Evolutionary conservation across 2,797 vertebrate species (phyloP), one percentile per base, ranked within the genome.

Genomic region (Atherinosoma microstoma): DNA sequence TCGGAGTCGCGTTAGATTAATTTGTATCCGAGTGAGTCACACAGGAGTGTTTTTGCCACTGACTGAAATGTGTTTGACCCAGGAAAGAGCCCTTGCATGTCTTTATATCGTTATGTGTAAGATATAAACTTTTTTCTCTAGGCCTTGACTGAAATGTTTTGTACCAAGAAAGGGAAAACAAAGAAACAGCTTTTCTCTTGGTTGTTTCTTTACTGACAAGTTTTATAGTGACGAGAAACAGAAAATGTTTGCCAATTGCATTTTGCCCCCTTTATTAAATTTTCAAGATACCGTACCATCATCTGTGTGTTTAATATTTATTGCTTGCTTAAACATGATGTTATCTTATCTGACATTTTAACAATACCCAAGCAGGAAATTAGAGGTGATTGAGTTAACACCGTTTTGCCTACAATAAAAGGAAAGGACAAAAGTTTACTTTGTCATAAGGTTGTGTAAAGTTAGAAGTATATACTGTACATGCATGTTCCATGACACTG

Each of bases 211-310:
- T 51, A 70, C 53, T 35, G 38, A 85, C 63, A 24, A 16, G 59
- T 92, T 89, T 86, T 89, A 67, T 87, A 88, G 78, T 79, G 58
- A 71, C 40, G 61, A 82, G 62, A 64, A 74, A 63, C 49, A 45
- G 47, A 67, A 71, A 63, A 78, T 65, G 60, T 75, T 90, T 87
- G 80, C 75, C 58, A 80, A 79, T 61, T 69, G 69, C 70, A 76
- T 89, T 74, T 84, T 83, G 80, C 36, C 76, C 64, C 76, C 73
- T 75, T 84, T 61, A 86, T 87, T 88, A 92, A 83, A 91, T 79
- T 84, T 84, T 76, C 63, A 79, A 84, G 35, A 86, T 79, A 82
- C 78, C 58, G n/a, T 54, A 68, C 8, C 16, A 2, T 34, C 1
- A 8, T 60, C 54, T 75, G 51, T 88, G 18, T 63, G 12, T 58